Evolutionary conservation across 2,888 invertebrate species (phyloP).

Genomic region (Teinopalpus imperialis): DNA sequence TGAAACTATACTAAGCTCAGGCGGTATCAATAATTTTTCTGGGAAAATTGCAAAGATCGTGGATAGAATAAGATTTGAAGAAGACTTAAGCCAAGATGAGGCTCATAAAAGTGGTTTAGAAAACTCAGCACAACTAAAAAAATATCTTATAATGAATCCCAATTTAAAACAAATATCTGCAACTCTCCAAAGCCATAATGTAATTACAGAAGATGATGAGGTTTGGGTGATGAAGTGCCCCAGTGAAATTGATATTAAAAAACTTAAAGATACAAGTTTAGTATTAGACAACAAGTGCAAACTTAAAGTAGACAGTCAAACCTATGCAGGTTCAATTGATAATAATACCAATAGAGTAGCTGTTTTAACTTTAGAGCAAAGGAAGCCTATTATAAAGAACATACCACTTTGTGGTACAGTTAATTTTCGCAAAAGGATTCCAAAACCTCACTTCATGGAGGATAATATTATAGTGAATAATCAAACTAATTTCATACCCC

Average conservation of each 20-base stretch:
- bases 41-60: constrained; percentile 41
- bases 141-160: constrained; percentile 43
- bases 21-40: constrained; percentile 2
- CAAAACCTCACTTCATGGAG: constrained; percentile 51
- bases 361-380: constrained; percentile 37
- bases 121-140: constrained; percentile 37
- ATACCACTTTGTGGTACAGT: constrained; percentile 43
- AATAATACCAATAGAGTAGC: constrained; percentile 35
- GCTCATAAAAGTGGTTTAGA: constrained; percentile 20
- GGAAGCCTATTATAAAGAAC: constrained; percentile 41
- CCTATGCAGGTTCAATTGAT: constrained; percentile 48
- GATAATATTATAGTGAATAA: constrained; percentile 44
- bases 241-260: constrained; percentile 43
- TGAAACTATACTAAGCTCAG: constrained; percentile 7
- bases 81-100: constrained; percentile 31
- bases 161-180: constrained; percentile 38
- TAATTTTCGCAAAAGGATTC: constrained; percentile 54
- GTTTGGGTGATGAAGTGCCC: constrained; percentile 61
- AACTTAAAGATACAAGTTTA: constrained; percentile 43
- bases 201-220: constrained; percentile 53
- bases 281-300: constrained; percentile 52
- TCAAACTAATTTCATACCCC: constrained; percentile 53
- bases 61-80: constrained; percentile 58
- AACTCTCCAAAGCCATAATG: constrained; percentile 28
- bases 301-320: constrained; percentile 55